Conservation (phyloP, 2,797 vertebrate genomes). For the Galaxias olidus region DNA sequence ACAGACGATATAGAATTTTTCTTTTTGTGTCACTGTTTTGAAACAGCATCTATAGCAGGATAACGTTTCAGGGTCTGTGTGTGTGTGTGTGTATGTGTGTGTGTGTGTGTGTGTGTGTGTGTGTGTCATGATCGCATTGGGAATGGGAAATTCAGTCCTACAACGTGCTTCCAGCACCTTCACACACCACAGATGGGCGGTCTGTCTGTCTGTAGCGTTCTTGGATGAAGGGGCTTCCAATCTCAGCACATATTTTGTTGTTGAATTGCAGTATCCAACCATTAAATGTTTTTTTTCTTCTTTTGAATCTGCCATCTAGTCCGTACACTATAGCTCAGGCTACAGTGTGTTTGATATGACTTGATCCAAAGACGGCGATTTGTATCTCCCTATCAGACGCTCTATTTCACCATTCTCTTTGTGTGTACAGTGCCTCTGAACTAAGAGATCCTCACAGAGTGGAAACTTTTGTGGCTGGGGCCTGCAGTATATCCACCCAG, state of each 20-base stretch:
- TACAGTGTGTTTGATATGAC: conserved; percentile 52
- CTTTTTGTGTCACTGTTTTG: too few relatives aligned
- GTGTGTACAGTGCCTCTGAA: conserved; percentile 54
- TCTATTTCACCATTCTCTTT: conserved; percentile 62
- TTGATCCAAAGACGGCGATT: conserved; percentile 59
- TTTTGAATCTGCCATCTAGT: not conserved
- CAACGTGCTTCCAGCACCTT: conserved; percentile 58
- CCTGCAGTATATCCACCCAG: conserved; percentile 54
- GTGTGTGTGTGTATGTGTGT: not conserved
- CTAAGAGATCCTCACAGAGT: conserved; percentile 54
- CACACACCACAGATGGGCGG: conserved; percentile 64
- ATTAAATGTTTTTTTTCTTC: not conserved
- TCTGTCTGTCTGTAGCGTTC: conserved; percentile 48
- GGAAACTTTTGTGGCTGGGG: conserved; percentile 61
- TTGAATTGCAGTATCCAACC: conserved; percentile 34
- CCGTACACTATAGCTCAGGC: too few relatives aligned
- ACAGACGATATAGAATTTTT: too few relatives aligned
- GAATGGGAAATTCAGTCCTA: conserved; percentile 63
- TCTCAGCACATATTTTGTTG: conserved; percentile 44
- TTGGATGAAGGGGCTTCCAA: conserved; percentile 56
- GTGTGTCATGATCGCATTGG: conserved; percentile 17
- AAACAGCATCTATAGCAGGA: not conserved
- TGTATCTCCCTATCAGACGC: conserved; percentile 44
- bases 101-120: conserved; percentile 5
- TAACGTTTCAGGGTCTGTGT: too few relatives aligned